Percentiles rank a stretch among this genome's conserved stretches.
These are phyloP conservation scores for Taurulus bubalis DNA, from an alignment of 2,113 vertebrate species.

Conservation along the genomic window DNA sequence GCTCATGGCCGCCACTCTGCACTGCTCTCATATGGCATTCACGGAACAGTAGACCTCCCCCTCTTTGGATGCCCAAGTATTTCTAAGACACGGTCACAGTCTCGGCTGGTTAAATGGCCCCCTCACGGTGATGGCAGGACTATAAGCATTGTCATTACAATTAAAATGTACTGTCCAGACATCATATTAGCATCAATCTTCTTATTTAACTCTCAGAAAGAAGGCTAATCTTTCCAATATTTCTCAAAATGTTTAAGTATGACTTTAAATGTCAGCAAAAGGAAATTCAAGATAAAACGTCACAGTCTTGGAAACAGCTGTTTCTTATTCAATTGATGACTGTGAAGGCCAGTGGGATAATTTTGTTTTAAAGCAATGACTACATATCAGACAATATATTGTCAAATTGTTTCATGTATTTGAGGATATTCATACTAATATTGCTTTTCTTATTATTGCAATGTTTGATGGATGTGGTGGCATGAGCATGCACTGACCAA, in stretches of 20 bases:
- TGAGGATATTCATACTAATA: not conserved
- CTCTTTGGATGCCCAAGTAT: not conserved
- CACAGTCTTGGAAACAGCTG: no score
- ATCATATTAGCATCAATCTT: not conserved
- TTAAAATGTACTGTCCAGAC: no score
- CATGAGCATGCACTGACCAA: slow-evolving; percentile 81
- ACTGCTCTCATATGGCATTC: no score
- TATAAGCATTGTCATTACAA: not conserved
- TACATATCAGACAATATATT: not conserved
- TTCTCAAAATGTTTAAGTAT: not conserved
- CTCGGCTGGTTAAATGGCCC: not conserved
- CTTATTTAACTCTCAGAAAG: not conserved
- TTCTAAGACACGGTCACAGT: no score
- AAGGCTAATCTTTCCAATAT: not conserved
- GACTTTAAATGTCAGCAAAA: no score
- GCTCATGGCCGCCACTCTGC: no score
- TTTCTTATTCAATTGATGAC: no score
- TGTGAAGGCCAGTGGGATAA: no score
- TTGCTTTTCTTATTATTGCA: not conserved
- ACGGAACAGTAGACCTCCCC: no score
- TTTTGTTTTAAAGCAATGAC: not conserved
- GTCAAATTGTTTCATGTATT: not conserved
- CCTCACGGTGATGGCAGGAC: not conserved
- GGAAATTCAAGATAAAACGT: no score
- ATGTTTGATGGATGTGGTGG: not conserved